These are phyloP conservation scores for Bubalus kerabau DNA, from an alignment of 2,113 vertebrate species.

Conservation along the genomic window DNA sequence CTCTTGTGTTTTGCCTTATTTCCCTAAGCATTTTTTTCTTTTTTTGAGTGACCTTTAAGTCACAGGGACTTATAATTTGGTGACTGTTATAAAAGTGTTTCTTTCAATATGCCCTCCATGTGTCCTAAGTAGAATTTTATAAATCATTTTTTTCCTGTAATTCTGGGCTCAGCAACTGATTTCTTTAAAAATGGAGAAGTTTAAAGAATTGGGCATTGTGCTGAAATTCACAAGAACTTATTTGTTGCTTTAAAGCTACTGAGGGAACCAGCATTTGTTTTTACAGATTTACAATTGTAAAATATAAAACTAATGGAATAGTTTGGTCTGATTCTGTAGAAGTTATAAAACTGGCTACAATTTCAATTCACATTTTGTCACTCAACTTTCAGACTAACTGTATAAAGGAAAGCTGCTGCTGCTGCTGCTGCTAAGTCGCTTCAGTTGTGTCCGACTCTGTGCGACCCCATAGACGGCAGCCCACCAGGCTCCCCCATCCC, in stretches of 20 bases:
- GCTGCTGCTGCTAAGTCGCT: too few relatives aligned
- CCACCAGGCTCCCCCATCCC: too few relatives aligned
- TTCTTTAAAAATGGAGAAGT: constrained; percentile 32
- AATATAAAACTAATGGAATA: constrained; percentile 14
- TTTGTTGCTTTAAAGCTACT: neutral
- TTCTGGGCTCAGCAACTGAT: constrained; percentile 24
- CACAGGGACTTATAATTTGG: constrained; percentile 41
- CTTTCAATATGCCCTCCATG: constrained; percentile 34
- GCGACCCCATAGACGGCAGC: too few relatives aligned
- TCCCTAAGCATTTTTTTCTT: constrained; percentile 1
- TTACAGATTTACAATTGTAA: constrained; percentile 33
- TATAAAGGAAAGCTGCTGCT: neutral
- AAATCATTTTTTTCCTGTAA: neutral
- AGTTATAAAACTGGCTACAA: neutral
- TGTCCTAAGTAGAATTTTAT: constrained; percentile 48
- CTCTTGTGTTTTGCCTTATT: constrained; percentile 40
- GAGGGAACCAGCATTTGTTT: neutral
- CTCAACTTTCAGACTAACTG: neutral
- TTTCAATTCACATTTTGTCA: constrained; percentile 19
- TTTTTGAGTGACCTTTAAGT: constrained; percentile 68
- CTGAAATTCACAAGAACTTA: neutral
- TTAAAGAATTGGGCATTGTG: neutral
- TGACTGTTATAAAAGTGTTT: constrained; percentile 34
- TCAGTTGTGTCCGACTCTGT: too few relatives aligned
- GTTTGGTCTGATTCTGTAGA: constrained; percentile 1